Percentiles rank a stretch among this genome's conserved stretches.
Conservation (phyloP, 2,797 vertebrate species). For the Martes flavigula region DNA sequence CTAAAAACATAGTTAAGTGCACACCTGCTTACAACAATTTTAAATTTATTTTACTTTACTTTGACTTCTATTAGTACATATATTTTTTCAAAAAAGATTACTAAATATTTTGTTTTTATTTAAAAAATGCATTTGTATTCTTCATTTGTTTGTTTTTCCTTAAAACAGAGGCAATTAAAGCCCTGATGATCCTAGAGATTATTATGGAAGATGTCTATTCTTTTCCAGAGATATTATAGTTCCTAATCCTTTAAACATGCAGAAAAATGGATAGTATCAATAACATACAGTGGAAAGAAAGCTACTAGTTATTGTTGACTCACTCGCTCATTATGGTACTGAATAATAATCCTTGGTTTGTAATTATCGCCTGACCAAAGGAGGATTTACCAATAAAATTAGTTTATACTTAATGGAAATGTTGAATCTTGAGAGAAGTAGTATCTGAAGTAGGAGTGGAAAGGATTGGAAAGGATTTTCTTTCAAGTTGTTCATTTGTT, state of each 20-base stretch:
- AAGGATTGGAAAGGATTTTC: not conserved
- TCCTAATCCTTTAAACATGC: not conserved
- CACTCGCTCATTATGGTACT: not conserved
- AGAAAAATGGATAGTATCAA: not conserved
- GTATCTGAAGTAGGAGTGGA: not conserved
- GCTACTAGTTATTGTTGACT: not conserved
- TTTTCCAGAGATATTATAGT: not conserved
- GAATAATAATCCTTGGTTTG: not conserved
- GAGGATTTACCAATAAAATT: not conserved
- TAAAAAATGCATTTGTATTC: not conserved
- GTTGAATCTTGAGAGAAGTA: not conserved
- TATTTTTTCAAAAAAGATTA: not conserved
- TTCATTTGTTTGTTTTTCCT: not conserved
- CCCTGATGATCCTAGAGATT: not conserved
- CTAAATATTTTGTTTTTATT: not conserved
- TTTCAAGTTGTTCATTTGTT: not conserved
- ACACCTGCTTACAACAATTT: not conserved
- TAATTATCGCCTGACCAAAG: not conserved
- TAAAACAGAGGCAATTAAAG: not conserved
- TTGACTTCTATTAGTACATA: not conserved
- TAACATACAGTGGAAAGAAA: not conserved
- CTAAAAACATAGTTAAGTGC: not conserved
- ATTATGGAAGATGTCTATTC: not conserved
- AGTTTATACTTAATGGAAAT: not conserved
- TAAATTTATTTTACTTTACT: not conserved